Percentiles rank a stretch among this genome's conserved stretches.
Evolutionary conservation across 2,113 vertebrate species (phyloP).

Genomic region (Coryphaenoides rupestris): DNA sequence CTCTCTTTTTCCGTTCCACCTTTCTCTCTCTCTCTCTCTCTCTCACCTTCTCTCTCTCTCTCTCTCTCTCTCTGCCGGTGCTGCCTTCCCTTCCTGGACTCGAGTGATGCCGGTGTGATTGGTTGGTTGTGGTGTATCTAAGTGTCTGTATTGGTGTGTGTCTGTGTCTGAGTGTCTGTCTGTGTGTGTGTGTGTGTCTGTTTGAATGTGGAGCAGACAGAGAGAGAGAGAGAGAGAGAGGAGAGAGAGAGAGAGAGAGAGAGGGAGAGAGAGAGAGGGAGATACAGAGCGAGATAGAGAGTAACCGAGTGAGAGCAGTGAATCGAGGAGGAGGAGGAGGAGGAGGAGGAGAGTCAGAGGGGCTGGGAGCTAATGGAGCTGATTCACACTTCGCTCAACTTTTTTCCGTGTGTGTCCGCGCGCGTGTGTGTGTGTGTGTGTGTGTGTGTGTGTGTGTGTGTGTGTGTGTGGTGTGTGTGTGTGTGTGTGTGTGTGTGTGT

Average conservation of each 20-base stretch:
- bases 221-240: slow-evolving; percentile 1
- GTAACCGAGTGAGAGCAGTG: background rate
- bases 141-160: slow-evolving; percentile 22
- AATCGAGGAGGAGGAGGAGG: background rate
- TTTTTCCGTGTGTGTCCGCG: slow-evolving; percentile 51
- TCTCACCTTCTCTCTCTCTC: too few relatives aligned
- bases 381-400: slow-evolving; percentile 68
- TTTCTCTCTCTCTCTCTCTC: too few relatives aligned
- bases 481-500: too few relatives aligned
- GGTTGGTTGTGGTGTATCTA: too few relatives aligned
- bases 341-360: slow-evolving; percentile 20
- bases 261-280: slow-evolving; percentile 21
- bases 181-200: slow-evolving; percentile 18
- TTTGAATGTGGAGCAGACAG: background rate
- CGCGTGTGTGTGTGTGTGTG: too few relatives aligned
- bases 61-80: slow-evolving; percentile 49
- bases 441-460: too few relatives aligned
- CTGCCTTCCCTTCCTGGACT: slow-evolving; percentile 24
- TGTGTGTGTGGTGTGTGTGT: too few relatives aligned
- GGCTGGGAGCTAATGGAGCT: slow-evolving; percentile 41
- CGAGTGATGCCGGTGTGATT: too few relatives aligned
- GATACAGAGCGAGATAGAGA: slow-evolving; percentile 15
- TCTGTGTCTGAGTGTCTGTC: slow-evolving; percentile 25
- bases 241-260: slow-evolving; percentile 19
- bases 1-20: too few relatives aligned